Base-by-base conservation (phyloP, 2,113 vertebrate genomes). In the Axis porcinus region DNA sequence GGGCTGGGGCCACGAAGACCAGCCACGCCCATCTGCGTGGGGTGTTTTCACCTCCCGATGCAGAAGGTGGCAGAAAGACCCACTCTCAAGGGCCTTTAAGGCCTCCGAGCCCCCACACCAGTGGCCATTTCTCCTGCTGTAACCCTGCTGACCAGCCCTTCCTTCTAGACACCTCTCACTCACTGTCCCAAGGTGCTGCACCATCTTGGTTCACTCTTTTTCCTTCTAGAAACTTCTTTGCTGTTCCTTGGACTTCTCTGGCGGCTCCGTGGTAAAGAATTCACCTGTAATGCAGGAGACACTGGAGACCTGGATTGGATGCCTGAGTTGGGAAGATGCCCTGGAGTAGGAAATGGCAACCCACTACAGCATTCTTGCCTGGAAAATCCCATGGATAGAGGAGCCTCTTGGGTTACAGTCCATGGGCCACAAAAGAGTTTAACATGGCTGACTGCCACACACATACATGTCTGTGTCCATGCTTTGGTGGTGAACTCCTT, bases 201-300 rank as follows among this genome's bases (percentile, higher is more conserved):
- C 28, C 74, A 40, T 54, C 21, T 95, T 54, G 11, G 23, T 43
- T 96, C 55, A 70, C 67, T 43, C 64, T 40, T 43, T 90, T 86
- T 9, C n/a, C 67, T 97, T 95, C 78, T 84, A 81, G 92, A 96
- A 91, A 52, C 57, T 47, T 93, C 58, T 97, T 67, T 57, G n/a
- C 13, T 88, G 36, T 4, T 95, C 43, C 21, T 91, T 27, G 23
- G 40, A 40, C 70, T 76, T 76, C 23, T 23, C 40, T 7, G 6
- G 40, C 14, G 12, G 40, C 23, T 76, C 23, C 21, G 6, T 43
- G 70, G 40, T 76, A 43, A 43, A 76, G 70, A 43, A 76, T 76
- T 25, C 0, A 3, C 40, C 70, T 14, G 70, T 23, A 43, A 0
- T 43, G 23, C 40, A 43, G 70, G 70, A 76, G 40, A 76, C 40